Evolutionary conservation across 2,113 vertebrate species (phyloP).

Genomic region (Pongo pygmaeus): DNA sequence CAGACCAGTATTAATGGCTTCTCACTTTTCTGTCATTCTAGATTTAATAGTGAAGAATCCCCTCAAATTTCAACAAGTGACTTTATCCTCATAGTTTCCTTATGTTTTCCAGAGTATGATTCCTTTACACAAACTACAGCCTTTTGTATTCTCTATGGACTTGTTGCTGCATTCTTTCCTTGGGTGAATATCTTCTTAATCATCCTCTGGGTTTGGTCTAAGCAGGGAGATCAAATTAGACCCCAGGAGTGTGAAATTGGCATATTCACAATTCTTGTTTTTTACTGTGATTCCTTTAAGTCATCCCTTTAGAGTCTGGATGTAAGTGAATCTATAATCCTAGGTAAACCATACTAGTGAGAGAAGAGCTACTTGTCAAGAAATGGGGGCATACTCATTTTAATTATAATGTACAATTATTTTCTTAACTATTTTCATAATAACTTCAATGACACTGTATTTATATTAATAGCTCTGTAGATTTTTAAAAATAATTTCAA

Average conservation of each 20-base stretch:
- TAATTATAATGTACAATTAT: background rate
- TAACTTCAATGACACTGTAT: background rate
- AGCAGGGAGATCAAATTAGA: background rate
- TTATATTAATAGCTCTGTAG: background rate
- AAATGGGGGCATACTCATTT: background rate
- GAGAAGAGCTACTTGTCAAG: background rate
- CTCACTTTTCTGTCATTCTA: background rate
- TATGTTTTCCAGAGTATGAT: background rate
- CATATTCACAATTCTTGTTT: background rate
- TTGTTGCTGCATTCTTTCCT: background rate
- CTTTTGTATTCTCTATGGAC: background rate
- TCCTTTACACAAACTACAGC: background rate
- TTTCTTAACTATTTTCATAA: conserved; percentile 26
- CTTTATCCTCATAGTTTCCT: background rate
- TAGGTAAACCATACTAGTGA: background rate
- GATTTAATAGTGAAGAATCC: background rate
- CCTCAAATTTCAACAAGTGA: conserved; percentile 16
- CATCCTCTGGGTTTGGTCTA: background rate
- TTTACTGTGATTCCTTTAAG: background rate
- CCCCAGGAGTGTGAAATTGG: background rate
- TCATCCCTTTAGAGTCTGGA: background rate
- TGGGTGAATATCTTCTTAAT: conserved; percentile 11
- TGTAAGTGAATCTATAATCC: conserved; percentile 33
- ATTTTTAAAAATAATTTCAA: too few relatives aligned
- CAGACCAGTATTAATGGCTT: background rate